Evolutionary conservation across 2,797 vertebrate species (phyloP), one percentile per base, ranked within the genome.

Genomic region (Syndactyla subalaris): DNA sequence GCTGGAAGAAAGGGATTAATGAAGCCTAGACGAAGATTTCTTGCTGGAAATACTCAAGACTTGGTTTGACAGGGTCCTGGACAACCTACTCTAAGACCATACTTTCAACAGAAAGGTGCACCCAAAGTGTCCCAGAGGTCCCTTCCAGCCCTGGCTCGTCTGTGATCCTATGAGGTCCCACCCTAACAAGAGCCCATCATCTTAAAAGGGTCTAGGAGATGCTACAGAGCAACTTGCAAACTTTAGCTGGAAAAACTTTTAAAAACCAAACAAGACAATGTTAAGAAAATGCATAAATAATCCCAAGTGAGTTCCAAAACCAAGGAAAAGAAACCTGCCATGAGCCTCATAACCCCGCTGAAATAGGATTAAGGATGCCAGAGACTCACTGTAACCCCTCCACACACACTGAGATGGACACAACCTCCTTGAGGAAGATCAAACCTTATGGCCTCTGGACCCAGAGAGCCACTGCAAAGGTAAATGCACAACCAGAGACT

Each of bases 391-490:
- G 24, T 20, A 68, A 68, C 21, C 26, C 11, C 16, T 38, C 5
- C 2, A 3, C 34, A 6, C 34, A 27, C 24, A 38, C 1, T 3
- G 14, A 22, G 3, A 2, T 7, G 36, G 26, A 16, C 43, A n/a
- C 30, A 15, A 8, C 12, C 38, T 67, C 38, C 48, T n/a, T 9
- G 22, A 58, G 4, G 27, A 76, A 52, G 14, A n/a, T 23, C 30
- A 71, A 85, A 51, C 29, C 32, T 76, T 26, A 29, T 19, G 24
- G 51, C 21, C 57, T 83, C 62, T 74, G 51, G 43, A 77, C 45
- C 18, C 30, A 21, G 21, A 66, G 24, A 52, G 38, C 23, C 61
- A 34, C 19, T 71, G 39, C 57, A 71, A 89, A 48, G 7, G 49
- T 65, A 51, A 79, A 39, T 0, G 3, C 29, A 86, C 11, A 11